Evolutionary conservation across 2,888 invertebrate genomes (phyloP).

Genomic region (Eucriotettix oculatus): DNA sequence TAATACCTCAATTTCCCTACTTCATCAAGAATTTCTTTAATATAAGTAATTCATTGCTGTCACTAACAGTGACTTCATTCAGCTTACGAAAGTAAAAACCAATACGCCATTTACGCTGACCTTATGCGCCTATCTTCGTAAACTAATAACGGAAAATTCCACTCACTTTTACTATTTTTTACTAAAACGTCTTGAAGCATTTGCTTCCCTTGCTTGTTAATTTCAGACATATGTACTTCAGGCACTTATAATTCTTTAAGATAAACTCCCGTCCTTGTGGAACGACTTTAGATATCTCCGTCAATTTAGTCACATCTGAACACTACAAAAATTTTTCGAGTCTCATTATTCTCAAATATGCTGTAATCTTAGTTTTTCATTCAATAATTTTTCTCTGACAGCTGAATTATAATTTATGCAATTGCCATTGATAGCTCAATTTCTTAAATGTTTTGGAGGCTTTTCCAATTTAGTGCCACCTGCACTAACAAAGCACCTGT

Average conservation of each 20-base stretch:
- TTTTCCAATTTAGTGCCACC: no score
- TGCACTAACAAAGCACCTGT: no score
- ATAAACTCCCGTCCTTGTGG: no score
- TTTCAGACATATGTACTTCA: not conserved
- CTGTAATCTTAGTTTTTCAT: not conserved
- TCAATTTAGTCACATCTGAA: not conserved
- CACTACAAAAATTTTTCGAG: not conserved
- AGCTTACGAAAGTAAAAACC: conserved; percentile 17
- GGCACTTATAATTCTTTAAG: not conserved
- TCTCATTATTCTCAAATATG: not conserved
- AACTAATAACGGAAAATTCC: conserved; percentile 15
- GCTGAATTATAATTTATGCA: no score
- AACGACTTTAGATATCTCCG: not conserved
- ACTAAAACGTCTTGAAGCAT: not conserved
- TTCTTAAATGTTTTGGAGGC: no score
- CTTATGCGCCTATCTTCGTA: conserved; percentile 16
- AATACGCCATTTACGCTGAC: conserved; percentile 15
- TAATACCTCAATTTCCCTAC: conserved; percentile 19
- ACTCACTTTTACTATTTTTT: not conserved
- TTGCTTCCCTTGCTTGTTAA: not conserved
- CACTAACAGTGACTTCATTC: conserved; percentile 11
- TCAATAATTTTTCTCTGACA: not conserved
- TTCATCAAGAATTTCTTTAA: conserved; percentile 19
- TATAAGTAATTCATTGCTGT: conserved; percentile 15
- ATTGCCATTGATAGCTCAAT: no score